These are phyloP conservation scores for Nesidiocoris tenuis DNA, from an alignment of 2,888 invertebrate genomes.

Conservation along the genomic window DNA sequence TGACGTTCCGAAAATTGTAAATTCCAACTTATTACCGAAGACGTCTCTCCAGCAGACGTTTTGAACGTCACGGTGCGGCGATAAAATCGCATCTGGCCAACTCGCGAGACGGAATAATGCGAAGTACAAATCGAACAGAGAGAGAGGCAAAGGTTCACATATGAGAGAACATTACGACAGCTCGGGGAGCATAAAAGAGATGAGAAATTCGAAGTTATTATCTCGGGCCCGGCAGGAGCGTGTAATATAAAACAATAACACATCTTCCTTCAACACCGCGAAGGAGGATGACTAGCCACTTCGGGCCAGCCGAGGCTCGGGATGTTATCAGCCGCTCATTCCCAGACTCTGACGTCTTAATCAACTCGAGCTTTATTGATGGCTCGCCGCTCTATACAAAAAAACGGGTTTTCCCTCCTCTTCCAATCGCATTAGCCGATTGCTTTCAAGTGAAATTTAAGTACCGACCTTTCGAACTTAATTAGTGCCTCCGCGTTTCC, in stretches of 20 bases:
- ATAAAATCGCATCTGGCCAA: not conserved
- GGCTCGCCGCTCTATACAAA: not conserved
- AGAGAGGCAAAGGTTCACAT: not conserved
- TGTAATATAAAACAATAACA: conserved; percentile 37
- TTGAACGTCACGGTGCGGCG: too few species aligned
- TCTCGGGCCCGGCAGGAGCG: not conserved
- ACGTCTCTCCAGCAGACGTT: too few species aligned
- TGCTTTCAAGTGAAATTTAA: not conserved
- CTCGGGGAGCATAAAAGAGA: not conserved
- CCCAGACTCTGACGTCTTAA: conserved; percentile 30
- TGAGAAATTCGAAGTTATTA: not conserved
- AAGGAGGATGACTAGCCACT: conserved; percentile 26
- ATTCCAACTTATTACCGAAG: too few species aligned
- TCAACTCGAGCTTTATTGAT: conserved; percentile 32
- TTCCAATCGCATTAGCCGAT: not conserved
- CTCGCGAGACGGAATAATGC: not conserved
- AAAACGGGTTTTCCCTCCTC: not conserved
- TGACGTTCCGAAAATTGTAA: too few species aligned
- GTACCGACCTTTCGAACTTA: not conserved
- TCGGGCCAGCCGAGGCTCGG: not conserved
- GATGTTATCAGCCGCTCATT: conserved; percentile 25
- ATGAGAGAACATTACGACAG: not conserved
- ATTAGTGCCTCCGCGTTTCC: not conserved
- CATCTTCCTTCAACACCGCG: not conserved
- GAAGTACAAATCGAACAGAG: not conserved